Conservation (phyloP, 2,797 vertebrate species). For the Sebastes oblongus region DNA sequence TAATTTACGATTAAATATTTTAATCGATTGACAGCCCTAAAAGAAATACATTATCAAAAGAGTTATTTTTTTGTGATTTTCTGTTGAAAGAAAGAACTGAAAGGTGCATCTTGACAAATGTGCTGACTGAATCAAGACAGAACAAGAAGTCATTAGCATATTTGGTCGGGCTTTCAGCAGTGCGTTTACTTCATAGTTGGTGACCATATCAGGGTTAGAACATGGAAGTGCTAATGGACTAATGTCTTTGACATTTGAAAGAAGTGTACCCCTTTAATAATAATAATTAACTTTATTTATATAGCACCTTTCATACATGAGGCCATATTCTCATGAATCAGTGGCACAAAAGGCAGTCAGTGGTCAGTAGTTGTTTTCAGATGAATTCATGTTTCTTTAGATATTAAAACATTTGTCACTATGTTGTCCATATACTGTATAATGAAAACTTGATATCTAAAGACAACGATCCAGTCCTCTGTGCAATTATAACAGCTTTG, state of each 20-base stretch:
- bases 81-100: background rate
- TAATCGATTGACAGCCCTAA: too few relatives aligned
- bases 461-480: background rate
- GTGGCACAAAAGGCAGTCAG: background rate
- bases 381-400: background rate
- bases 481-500: background rate
- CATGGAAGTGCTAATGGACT: background rate
- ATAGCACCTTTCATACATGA: background rate
- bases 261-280: background rate
- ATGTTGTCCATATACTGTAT: background rate
- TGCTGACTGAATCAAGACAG: background rate
- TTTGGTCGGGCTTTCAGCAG: background rate
- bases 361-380: background rate
- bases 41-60: background rate
- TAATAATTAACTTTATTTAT: background rate
- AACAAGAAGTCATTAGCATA: background rate
- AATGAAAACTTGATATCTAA: background rate
- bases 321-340: background rate
- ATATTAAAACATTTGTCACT: background rate
- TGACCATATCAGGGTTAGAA: background rate
- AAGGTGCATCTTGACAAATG: background rate
- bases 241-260: constrained; percentile 18
- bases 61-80: background rate
- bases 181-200: background rate
- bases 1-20: too few relatives aligned